Conservation (phyloP, 2,797 vertebrate genomes). For the Microcaecilia unicolor region DNA sequence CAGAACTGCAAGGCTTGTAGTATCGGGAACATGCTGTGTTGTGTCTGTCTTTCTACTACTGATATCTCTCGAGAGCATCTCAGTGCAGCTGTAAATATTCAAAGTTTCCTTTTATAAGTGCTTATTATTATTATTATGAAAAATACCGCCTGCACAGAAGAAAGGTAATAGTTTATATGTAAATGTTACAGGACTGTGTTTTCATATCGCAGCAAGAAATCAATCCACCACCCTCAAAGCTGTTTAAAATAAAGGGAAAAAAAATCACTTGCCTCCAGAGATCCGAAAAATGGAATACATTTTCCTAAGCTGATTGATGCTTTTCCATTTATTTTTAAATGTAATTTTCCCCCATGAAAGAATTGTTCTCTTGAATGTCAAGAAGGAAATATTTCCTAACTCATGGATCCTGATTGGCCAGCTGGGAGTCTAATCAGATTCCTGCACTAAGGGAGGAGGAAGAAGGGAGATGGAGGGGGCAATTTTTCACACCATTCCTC, state of each 20-base stretch:
- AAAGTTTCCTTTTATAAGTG: slow-evolving; percentile 9
- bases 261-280: slow-evolving; percentile 35
- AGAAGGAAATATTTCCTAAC: slow-evolving; percentile 54
- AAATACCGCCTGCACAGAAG: slow-evolving; percentile 5
- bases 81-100: slow-evolving; percentile 24
- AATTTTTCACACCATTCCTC: slow-evolving; percentile 34
- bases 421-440: slow-evolving; percentile 46
- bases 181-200: slow-evolving; percentile 22
- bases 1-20: slow-evolving; percentile 4
- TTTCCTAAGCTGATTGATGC: slow-evolving; percentile 57
- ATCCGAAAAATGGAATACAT: slow-evolving; percentile 42
- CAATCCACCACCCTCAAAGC: slow-evolving; percentile 29
- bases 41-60: slow-evolving; percentile 10
- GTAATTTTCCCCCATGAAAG: slow-evolving; percentile 44
- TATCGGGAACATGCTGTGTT: slow-evolving; percentile 3
- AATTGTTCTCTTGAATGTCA: slow-evolving; percentile 57
- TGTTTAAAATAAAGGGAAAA: slow-evolving; percentile 47
- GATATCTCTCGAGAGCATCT: slow-evolving; percentile 3
- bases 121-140: slow-evolving; percentile 9
- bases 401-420: slow-evolving; percentile 48
- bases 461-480: slow-evolving; percentile 13
- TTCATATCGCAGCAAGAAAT: slow-evolving; percentile 27
- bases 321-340: slow-evolving; percentile 65
- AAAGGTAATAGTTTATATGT: slow-evolving; percentile 25
- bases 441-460: slow-evolving; percentile 15